phyloP scores from a whole-genome alignment of 2,113 vertebrate species.

The Erpornis zantholeuca region DNA sequence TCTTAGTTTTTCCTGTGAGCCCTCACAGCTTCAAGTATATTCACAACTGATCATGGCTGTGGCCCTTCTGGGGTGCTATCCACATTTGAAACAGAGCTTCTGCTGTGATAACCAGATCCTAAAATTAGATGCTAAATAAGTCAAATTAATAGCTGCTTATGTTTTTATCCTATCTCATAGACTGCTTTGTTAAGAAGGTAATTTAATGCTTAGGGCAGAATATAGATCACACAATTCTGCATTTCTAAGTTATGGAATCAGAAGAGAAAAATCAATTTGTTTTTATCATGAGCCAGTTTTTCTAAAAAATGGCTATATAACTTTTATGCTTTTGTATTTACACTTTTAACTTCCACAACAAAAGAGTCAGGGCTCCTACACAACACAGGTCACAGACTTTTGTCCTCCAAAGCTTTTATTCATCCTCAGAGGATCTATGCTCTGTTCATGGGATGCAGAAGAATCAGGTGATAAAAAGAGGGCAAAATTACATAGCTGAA shows the following conservation, averaged over 20 bases:
- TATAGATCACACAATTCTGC: not conserved
- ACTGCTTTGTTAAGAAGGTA: not conserved
- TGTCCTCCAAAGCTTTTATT: not conserved
- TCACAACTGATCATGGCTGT: not conserved
- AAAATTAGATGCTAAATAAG: not conserved
- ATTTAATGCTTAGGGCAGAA: not conserved
- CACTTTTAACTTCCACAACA: not conserved
- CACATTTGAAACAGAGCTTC: not conserved
- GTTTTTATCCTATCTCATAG: not conserved
- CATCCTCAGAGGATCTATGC: not conserved
- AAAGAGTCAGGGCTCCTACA: not conserved
- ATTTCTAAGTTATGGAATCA: not conserved
- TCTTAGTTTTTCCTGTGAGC: not conserved
- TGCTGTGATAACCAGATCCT: not conserved
- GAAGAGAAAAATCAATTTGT: not conserved
- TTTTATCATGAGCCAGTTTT: not conserved
- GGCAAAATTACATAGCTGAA: not conserved
- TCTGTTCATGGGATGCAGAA: not conserved
- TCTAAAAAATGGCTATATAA: not conserved
- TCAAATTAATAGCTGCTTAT: not conserved
- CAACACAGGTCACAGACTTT: not conserved
- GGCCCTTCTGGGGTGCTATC: not conserved
- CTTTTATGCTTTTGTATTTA: not conserved
- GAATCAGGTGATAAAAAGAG: not conserved
- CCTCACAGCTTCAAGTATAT: not conserved